These are phyloP conservation scores for Netelia virgata DNA, from an alignment of 2,888 invertebrate genomes.

Conservation along the genomic window DNA sequence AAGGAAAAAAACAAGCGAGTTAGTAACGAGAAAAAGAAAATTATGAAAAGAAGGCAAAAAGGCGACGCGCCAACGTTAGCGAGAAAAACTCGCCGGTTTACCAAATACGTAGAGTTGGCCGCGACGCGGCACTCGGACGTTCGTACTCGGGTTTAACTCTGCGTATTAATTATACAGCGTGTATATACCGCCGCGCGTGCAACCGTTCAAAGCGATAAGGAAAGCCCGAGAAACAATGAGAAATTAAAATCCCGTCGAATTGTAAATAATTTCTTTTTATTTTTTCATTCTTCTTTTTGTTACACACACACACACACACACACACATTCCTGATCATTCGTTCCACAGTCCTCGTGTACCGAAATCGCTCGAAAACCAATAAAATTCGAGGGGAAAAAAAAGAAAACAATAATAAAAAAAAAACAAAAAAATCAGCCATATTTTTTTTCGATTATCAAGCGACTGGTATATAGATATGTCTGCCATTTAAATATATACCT, in stretches of 20 bases:
- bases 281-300: background rate
- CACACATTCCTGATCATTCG: conserved; percentile 27
- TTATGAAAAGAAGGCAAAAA: background rate
- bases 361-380: conserved; percentile 19
- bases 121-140: conserved; percentile 10
- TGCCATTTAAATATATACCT: background rate
- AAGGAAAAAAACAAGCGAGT: conserved; percentile 26
- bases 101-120: conserved; percentile 46
- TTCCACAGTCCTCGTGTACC: conserved; percentile 21
- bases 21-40: conserved; percentile 7
- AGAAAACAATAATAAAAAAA: conserved; percentile 7
- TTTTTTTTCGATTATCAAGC: background rate
- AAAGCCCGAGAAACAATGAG: conserved; percentile 61
- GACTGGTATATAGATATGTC: background rate
- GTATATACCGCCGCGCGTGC: background rate
- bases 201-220: conserved; percentile 15
- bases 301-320: too few species aligned
- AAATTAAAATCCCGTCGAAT: conserved; percentile 53
- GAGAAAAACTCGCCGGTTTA: conserved; percentile 65
- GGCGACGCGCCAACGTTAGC: conserved; percentile 18
- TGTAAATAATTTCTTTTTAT: conserved; percentile 43
- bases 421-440: background rate
- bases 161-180: conserved; percentile 53
- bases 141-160: conserved; percentile 43
- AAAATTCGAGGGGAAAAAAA: background rate